A percentile compares a stretch with the other conserved stretches of the same genome.
phyloP scores from a whole-genome alignment of 1,140 invertebrate genomes.

The Littorina saxatilis region DNA sequence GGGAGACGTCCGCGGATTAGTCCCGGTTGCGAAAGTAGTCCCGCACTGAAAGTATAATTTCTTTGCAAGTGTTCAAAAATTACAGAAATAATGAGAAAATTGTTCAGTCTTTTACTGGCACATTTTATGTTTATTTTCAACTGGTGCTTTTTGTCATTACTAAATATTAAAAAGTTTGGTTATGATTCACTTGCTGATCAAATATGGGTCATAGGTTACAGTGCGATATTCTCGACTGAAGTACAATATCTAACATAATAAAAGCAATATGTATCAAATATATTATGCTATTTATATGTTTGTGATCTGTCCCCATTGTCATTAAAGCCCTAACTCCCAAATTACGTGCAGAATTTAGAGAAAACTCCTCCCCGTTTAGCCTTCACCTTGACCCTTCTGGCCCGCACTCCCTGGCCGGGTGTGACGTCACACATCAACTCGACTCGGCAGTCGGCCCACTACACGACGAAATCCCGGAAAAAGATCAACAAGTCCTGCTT shows the following conservation, averaged over 20 bases:
- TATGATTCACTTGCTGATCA: no score
- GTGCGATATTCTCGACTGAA: no score
- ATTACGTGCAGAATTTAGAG: not conserved
- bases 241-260: no score
- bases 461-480: constrained; percentile 42
- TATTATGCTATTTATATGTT: no score
- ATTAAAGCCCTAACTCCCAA: no score
- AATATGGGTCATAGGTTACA: constrained; percentile 20
- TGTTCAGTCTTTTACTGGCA: no score
- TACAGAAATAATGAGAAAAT: no score
- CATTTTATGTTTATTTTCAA: not conserved
- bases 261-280: no score
- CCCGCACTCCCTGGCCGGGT: constrained; percentile 34
- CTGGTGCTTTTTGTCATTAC: not conserved
- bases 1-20: constrained; percentile 46
- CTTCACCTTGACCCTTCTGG: constrained; percentile 43
- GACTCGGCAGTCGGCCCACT: constrained; percentile 33
- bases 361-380: constrained; percentile 12
- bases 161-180: no score
- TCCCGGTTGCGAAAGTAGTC: constrained; percentile 46
- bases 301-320: no score
- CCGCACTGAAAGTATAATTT: constrained; percentile 33
- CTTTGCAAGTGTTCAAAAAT: no score
- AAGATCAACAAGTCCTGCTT: constrained; percentile 35
- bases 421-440: constrained; percentile 58